Evolutionary conservation across 2,113 vertebrate genomes (phyloP).

Genomic region (Fukomys damarensis): DNA sequence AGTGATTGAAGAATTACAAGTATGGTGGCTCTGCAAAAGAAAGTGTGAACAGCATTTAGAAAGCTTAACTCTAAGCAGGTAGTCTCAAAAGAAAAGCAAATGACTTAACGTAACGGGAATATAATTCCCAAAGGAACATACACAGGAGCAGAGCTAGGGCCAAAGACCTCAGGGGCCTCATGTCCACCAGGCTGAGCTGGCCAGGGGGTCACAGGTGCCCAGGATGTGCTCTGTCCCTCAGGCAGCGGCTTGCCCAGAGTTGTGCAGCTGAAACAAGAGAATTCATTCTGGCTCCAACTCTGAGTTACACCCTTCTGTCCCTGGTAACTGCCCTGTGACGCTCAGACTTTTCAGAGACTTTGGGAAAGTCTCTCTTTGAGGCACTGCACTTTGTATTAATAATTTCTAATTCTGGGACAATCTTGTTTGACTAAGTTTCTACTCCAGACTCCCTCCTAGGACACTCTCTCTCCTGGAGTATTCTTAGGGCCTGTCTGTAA

Average conservation of each 20-base stretch:
- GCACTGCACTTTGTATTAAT: neutral
- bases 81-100: neutral
- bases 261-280: neutral
- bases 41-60: neutral
- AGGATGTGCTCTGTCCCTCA: neutral
- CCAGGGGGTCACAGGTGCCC: fast-evolving
- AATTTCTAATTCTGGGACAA: neutral
- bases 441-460: neutral
- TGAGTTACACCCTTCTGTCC: neutral
- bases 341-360: neutral
- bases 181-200: neutral
- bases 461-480: neutral
- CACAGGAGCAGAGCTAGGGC: neutral
- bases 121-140: neutral
- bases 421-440: neutral
- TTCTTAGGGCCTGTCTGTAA: neutral
- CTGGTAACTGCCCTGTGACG: neutral
- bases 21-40: neutral
- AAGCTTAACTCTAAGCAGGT: neutral
- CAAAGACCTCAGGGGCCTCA: neutral
- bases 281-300: neutral
- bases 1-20: neutral
- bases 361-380: neutral
- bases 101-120: neutral
- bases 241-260: too few relatives aligned